Conservation (phyloP, 2,113 vertebrate genomes). For the Datnioides undecimradiatus region DNA sequence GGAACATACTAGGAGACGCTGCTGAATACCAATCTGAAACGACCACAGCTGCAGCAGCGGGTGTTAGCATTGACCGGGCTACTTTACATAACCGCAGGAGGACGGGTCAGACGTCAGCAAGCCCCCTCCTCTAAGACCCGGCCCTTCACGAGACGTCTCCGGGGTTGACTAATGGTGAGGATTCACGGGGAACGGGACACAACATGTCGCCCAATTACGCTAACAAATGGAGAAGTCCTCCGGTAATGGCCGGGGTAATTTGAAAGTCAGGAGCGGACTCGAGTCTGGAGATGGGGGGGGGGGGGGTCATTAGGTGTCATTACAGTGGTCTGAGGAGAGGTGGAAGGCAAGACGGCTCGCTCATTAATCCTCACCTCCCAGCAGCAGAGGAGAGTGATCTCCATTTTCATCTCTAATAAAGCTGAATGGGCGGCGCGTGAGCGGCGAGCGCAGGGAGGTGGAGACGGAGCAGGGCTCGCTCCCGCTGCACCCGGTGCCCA, state of each 20-base stretch:
- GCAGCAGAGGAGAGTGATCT: constrained; percentile 51
- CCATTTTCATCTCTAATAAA: constrained; percentile 60
- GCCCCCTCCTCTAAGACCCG: neutral
- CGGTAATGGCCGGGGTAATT: constrained; percentile 70
- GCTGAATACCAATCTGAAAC: constrained; percentile 36
- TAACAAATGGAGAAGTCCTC: constrained; percentile 75
- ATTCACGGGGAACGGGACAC: constrained; percentile 45
- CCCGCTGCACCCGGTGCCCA: neutral
- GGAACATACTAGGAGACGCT: neutral
- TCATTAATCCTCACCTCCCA: constrained; percentile 68
- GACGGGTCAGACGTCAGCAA: constrained; percentile 30
- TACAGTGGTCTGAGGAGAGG: constrained; percentile 81
- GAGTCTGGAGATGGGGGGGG: constrained; percentile 28
- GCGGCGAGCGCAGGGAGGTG: constrained; percentile 1
- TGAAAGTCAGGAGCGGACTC: constrained; percentile 63
- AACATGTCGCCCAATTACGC: constrained; percentile 70
- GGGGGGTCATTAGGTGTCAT: constrained; percentile 77
- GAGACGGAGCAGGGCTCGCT: neutral
- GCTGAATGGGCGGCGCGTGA: constrained; percentile 30
- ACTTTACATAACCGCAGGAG: no score
- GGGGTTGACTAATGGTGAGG: constrained; percentile 54
- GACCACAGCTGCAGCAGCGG: neutral
- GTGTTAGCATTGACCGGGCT: neutral
- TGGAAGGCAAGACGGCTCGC: constrained; percentile 43
- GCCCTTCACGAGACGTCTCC: neutral